A percentile compares a stretch with the other conserved stretches of the same genome.
Conservation (phyloP, 2,113 vertebrate species). For the Anarhynchus alexandrinus region DNA sequence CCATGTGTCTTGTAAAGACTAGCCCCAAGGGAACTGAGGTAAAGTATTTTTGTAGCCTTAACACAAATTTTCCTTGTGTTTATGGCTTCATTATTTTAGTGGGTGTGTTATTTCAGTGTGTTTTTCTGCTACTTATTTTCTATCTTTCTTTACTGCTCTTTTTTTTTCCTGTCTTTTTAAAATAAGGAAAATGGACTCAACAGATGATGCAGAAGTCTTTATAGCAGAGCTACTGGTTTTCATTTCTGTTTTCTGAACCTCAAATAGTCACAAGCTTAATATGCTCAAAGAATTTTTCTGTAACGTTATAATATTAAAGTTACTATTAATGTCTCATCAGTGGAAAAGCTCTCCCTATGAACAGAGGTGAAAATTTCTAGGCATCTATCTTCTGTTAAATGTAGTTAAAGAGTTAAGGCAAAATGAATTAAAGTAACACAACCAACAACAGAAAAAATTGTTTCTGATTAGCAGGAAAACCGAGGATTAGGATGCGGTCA, state of each 20-base stretch:
- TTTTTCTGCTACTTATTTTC: constrained; percentile 64
- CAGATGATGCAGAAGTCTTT: constrained; percentile 50
- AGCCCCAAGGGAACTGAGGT: constrained; percentile 56
- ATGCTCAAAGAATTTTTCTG: background rate
- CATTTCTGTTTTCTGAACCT: constrained; percentile 20
- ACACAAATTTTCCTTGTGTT: constrained; percentile 67
- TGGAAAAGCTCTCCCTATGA: background rate
- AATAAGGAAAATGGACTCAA: constrained; percentile 43
- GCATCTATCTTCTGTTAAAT: background rate
- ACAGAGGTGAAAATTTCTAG: background rate
- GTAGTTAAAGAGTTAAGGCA: constrained; percentile 20
- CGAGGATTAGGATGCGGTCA: constrained; percentile 29
- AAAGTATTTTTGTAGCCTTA: constrained; percentile 69
- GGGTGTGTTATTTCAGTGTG: constrained; percentile 59
- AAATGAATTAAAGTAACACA: background rate
- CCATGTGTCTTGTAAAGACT: constrained; percentile 66
- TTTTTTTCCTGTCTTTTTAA: background rate
- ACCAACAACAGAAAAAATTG: background rate
- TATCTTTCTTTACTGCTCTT: constrained; percentile 38
- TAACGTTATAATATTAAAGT: background rate
- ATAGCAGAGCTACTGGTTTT: constrained; percentile 28
- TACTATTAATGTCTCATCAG: background rate
- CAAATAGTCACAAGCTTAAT: background rate
- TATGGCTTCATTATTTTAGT: constrained; percentile 64
- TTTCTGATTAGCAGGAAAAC: constrained; percentile 44